A percentile compares a stretch with the other conserved stretches of the same genome.
Evolutionary conservation across 2,797 vertebrate species (phyloP).

Genomic region (Taeniopygia guttata): DNA sequence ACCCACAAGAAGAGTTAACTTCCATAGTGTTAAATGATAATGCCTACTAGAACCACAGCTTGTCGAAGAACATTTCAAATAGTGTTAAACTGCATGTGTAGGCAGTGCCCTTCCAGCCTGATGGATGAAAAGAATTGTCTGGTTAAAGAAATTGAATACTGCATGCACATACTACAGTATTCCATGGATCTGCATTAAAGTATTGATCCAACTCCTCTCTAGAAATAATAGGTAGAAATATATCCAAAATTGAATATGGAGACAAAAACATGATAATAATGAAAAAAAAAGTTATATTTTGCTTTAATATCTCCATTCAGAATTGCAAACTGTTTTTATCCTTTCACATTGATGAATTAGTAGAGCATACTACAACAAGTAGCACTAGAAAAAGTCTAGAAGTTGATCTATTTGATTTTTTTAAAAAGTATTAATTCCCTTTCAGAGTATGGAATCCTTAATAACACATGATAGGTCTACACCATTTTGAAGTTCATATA

Average conservation of each 20-base stretch:
- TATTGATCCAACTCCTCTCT: background rate
- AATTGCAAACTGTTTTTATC: background rate
- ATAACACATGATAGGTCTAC: background rate
- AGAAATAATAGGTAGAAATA: background rate
- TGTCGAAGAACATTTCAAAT: background rate
- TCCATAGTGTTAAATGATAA: background rate
- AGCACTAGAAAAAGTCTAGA: background rate
- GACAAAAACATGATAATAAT: background rate
- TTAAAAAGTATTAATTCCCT: rapidly evolving
- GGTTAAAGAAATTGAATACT: background rate
- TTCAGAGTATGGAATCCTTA: background rate
- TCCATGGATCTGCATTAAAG: background rate
- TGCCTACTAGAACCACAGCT: background rate
- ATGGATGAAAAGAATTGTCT: background rate
- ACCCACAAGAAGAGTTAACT: background rate
- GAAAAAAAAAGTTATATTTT: background rate
- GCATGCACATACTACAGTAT: background rate
- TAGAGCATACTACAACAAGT: background rate
- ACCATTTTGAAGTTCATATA: background rate
- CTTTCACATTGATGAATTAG: background rate
- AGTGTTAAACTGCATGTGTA: background rate
- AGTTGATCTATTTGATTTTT: background rate
- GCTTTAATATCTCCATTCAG: background rate
- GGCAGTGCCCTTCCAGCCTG: background rate
- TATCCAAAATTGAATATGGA: background rate